Evolutionary conservation across 2,113 vertebrate genomes (phyloP).

Genomic region (Megalops atlanticus): DNA sequence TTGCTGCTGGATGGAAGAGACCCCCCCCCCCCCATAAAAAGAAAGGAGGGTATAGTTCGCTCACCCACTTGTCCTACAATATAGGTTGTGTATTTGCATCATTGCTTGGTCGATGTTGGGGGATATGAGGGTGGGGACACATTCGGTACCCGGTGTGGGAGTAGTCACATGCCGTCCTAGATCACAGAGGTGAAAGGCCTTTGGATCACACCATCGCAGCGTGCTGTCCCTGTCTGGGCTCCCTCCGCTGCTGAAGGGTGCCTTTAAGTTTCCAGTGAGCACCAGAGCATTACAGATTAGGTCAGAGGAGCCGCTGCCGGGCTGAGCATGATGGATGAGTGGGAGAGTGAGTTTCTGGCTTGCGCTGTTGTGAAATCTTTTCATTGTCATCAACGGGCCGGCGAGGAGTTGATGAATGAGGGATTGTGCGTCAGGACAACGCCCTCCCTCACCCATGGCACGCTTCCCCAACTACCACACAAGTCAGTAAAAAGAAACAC

Average conservation of each 20-base stretch:
- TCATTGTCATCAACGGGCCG: slow-evolving; percentile 99
- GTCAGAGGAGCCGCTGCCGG: slow-evolving; percentile 95
- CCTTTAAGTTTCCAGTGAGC: slow-evolving; percentile 92
- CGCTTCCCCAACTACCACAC: slow-evolving; percentile 83
- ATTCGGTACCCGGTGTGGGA: no score
- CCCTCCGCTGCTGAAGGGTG: slow-evolving; percentile 91
- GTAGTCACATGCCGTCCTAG: slow-evolving; percentile 30
- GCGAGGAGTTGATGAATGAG: slow-evolving; percentile 98
- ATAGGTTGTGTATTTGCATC: not conserved
- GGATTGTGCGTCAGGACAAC: slow-evolving; percentile 97
- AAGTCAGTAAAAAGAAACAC: slow-evolving; percentile 87
- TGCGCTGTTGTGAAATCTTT: slow-evolving; percentile 99
- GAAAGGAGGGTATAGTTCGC: no score
- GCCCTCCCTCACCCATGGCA: slow-evolving; percentile 88
- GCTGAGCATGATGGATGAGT: slow-evolving; percentile 99
- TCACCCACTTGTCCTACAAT: no score
- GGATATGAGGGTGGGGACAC: no score
- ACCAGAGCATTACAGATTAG: slow-evolving; percentile 99
- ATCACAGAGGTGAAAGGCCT: slow-evolving; percentile 37
- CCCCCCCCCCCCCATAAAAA: no score
- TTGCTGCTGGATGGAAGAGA: no score
- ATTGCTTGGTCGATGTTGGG: no score
- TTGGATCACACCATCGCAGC: slow-evolving; percentile 50
- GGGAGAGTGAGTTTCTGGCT: slow-evolving; percentile 98
- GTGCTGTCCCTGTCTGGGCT: slow-evolving; percentile 77